Evolutionary conservation across 2,113 vertebrate species (phyloP), one percentile per base, ranked within the genome.

Genomic region (Boleophthalmus pectinirostris): DNA sequence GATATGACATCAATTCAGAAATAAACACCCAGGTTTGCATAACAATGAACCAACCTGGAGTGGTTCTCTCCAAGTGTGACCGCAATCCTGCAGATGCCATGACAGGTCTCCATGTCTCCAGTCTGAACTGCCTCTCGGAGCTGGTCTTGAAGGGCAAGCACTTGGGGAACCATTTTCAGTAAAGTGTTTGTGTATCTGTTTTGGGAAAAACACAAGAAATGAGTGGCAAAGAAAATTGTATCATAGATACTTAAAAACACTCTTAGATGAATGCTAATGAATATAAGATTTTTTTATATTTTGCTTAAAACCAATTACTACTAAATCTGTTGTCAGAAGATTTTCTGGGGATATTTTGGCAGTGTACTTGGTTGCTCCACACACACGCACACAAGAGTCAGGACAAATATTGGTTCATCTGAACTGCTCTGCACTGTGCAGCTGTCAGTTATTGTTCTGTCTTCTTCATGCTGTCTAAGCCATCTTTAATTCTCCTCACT

Each of bases 81-180:
- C 0, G 95, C 95, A 0, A 99, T 97, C 61, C 98, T 94, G 87
- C 98, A 99, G 92, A 99, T 98, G 46, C 98, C 98, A 0, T 99
- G 98, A 0, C 97, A 98, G 0, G 96, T 98, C 90, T 99, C 98
- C 95, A 98, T 98, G 92, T 99, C 98, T 84, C 98, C 97, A 1
- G 93, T 98, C 90, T 98, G 97, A 35, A 98, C 95, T 0, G 97
- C 97, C 79, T 98, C 97, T 80, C 95, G 94, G 70, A 99, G 92
- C 89, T 99, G 98, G 35, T 98, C 97, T 80, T 99, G 97, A 15
- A 99, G 94, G 70, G 96, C 95, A 87, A 99, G 92, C 33, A 98
- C 97, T 33, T 94, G 95, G 0, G 97, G 97, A 72, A 99, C 96
- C 85, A 99, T 92, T 88, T 99, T 99, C 82, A 99, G 93, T 75